phyloP scores from a whole-genome alignment of 2,888 invertebrate genomes.

The Mylabris sibirica region DNA sequence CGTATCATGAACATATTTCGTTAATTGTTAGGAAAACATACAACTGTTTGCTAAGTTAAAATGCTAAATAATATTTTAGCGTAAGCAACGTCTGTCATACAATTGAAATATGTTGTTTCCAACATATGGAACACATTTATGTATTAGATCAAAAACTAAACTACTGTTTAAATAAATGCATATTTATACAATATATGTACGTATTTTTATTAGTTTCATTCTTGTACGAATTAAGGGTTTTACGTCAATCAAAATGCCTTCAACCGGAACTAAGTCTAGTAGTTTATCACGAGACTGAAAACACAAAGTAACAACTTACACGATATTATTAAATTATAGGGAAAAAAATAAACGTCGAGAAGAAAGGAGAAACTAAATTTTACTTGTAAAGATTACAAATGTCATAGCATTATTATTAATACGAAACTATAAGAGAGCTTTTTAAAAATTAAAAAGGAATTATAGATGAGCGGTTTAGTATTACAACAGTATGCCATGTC shows the following conservation, averaged over 20 bases:
- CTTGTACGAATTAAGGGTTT: conserved; percentile 40
- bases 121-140: conserved; percentile 49
- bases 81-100: conserved; percentile 47
- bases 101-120: conserved; percentile 49
- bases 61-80: conserved; percentile 49
- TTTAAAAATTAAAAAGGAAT: conserved; percentile 30
- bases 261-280: conserved; percentile 39
- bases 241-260: conserved; percentile 43
- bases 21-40: conserved; percentile 56
- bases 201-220: conserved; percentile 20
- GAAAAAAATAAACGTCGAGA: conserved; percentile 15
- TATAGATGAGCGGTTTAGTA: conserved; percentile 44
- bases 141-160: conserved; percentile 44
- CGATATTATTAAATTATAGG: neutral
- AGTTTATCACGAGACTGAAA: conserved; percentile 1
- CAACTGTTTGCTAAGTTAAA: conserved; percentile 51
- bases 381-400: conserved; percentile 38
- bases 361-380: conserved; percentile 21
- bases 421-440: conserved; percentile 34
- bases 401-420: conserved; percentile 31
- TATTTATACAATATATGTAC: conserved; percentile 50
- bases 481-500: conserved; percentile 42
- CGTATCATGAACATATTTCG: conserved; percentile 52
- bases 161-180: conserved; percentile 53
- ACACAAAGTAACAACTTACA: neutral